Conservation (phyloP, 2,113 vertebrate species). For the Seriola quinqueradiata region DNA sequence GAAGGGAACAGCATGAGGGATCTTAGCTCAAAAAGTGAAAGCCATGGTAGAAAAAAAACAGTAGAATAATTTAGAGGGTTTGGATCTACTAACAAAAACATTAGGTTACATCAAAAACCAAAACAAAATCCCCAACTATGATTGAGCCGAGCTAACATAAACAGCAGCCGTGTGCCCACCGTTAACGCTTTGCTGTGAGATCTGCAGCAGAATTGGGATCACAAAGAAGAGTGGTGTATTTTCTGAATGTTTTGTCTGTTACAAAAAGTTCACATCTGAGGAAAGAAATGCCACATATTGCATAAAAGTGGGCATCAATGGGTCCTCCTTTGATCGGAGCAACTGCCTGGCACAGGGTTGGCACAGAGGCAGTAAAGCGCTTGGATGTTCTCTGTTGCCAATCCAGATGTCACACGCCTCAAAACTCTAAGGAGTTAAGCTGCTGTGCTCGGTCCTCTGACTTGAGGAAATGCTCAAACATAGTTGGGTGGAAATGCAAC, state of each 20-base stretch:
- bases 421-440: slow-evolving; percentile 61
- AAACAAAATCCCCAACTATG: slow-evolving; percentile 66
- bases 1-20: slow-evolving; percentile 57
- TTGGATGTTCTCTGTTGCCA: slow-evolving; percentile 87
- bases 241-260: slow-evolving; percentile 64
- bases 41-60: slow-evolving; percentile 43
- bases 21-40: slow-evolving; percentile 52
- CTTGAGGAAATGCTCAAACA: slow-evolving; percentile 75
- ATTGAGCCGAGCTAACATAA: slow-evolving; percentile 62
- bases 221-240: slow-evolving; percentile 45
- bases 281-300: slow-evolving; percentile 84
- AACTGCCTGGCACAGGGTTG: slow-evolving; percentile 83
- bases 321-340: slow-evolving; percentile 79
- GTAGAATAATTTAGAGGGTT: slow-evolving; percentile 28
- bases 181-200: slow-evolving; percentile 21
- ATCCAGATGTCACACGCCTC: slow-evolving; percentile 69
- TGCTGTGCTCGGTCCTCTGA: slow-evolving; percentile 47
- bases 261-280: slow-evolving; percentile 16
- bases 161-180: slow-evolving; percentile 56
- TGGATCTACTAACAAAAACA: slow-evolving; percentile 56
- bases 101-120: slow-evolving; percentile 47
- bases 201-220: slow-evolving; percentile 58
- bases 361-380: slow-evolving; percentile 83
- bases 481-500: slow-evolving; percentile 70
- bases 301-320: slow-evolving; percentile 83